Percentiles rank a stretch among this genome's conserved stretches.
phyloP scores from a whole-genome alignment of 2,888 invertebrate genomes.

The Trilocha varians region DNA sequence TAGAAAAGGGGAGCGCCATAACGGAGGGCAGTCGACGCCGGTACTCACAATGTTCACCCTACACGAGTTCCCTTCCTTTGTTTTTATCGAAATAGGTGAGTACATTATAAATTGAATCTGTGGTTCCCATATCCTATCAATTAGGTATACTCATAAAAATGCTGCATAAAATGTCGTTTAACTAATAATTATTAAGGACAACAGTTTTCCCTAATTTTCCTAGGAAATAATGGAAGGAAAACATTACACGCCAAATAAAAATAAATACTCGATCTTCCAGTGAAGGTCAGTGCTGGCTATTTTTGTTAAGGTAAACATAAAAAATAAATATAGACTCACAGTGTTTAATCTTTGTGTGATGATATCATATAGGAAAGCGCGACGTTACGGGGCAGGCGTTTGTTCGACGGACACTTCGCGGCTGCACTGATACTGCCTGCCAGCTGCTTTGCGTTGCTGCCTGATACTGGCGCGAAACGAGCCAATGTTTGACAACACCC shows the following conservation, averaged over 20 bases:
- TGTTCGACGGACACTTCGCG: constrained; percentile 35
- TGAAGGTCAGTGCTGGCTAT: neutral
- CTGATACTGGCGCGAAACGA: constrained; percentile 6
- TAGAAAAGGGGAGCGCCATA: constrained; percentile 21
- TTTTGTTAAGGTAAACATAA: neutral
- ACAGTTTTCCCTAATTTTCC: neutral
- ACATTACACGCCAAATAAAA: neutral
- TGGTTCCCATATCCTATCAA: too few species aligned
- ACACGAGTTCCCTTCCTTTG: constrained; percentile 25
- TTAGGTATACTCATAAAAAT: too few species aligned
- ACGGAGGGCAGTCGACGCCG: constrained; percentile 11
- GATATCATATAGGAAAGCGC: constrained; percentile 41
- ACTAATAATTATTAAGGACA: too few species aligned
- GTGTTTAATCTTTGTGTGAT: constrained; percentile 23
- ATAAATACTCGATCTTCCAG: neutral
- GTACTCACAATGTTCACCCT: constrained; percentile 19
- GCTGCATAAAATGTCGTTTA: too few species aligned
- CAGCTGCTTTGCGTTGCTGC: neutral
- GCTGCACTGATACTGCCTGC: constrained; percentile 24
- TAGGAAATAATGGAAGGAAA: neutral
- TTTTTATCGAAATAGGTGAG: too few species aligned
- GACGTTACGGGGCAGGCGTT: constrained; percentile 16
- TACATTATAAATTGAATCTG: too few species aligned
- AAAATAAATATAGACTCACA: neutral
- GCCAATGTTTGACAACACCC: constrained; percentile 22